Evolutionary conservation across 2,797 vertebrate species (phyloP).

Genomic region (Mionectes olivaceus): DNA sequence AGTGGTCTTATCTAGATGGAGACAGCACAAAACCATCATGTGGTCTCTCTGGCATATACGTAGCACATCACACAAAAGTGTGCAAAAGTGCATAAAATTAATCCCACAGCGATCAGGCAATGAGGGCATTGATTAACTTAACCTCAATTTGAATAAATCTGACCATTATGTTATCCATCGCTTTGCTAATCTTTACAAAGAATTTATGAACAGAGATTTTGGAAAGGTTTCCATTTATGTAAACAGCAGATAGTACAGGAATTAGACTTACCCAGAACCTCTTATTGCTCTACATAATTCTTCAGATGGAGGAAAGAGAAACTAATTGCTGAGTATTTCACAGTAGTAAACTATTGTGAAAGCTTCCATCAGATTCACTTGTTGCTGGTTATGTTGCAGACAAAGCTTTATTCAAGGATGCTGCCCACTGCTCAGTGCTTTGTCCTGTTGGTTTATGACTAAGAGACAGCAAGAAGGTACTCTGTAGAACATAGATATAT

Average conservation of each 20-base stretch:
- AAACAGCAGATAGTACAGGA: background rate
- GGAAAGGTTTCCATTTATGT: background rate
- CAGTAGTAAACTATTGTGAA: background rate
- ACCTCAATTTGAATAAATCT: background rate
- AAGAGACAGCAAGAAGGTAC: background rate
- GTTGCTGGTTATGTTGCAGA: background rate
- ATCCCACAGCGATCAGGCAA: background rate
- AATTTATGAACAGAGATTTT: background rate
- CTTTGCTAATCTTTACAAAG: background rate
- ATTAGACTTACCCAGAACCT: background rate
- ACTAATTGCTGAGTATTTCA: background rate
- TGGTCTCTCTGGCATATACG: background rate
- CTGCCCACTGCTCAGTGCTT: background rate
- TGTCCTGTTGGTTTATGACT: background rate
- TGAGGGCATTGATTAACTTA: background rate
- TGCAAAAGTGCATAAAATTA: background rate
- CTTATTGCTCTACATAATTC: background rate
- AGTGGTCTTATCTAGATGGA: background rate
- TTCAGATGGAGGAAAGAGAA: background rate
- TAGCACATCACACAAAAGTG: background rate
- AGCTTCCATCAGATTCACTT: background rate
- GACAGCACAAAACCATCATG: background rate
- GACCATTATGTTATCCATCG: background rate
- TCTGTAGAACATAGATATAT: background rate
- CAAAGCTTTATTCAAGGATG: background rate